Evolutionary conservation across 2,888 invertebrate species (phyloP).

Genomic region (Malacosoma neustria): DNA sequence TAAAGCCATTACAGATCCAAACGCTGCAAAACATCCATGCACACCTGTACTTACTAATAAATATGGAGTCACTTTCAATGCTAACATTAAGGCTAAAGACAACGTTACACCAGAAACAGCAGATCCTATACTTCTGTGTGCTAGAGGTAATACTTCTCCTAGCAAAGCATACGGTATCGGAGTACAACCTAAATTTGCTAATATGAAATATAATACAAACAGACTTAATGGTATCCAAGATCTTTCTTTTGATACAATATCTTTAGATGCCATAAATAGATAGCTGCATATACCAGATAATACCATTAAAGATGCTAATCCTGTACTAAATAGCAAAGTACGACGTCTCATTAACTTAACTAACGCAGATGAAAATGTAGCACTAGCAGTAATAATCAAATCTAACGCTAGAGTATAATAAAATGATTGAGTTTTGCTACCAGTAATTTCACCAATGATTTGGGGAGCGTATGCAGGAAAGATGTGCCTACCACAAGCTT

Average conservation of each 20-base stretch:
- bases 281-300: slow-evolving; percentile 22
- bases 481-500: slow-evolving; percentile 24
- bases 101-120: slow-evolving; percentile 26
- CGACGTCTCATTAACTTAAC: slow-evolving; percentile 30
- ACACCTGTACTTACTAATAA: slow-evolving; percentile 26
- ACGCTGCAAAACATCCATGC: slow-evolving; percentile 42
- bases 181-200: slow-evolving; percentile 35
- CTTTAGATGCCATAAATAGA: slow-evolving; percentile 20
- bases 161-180: slow-evolving; percentile 32
- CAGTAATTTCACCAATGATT: slow-evolving; percentile 23
- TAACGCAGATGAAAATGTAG: slow-evolving; percentile 25
- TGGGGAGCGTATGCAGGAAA: slow-evolving; percentile 29
- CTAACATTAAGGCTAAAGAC: slow-evolving; percentile 22
- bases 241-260: slow-evolving; percentile 19
- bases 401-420: slow-evolving; percentile 27
- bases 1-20: slow-evolving; percentile 21
- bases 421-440: slow-evolving; percentile 13
- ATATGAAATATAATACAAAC: slow-evolving; percentile 28
- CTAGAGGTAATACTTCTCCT: slow-evolving; percentile 33
- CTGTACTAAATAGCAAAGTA: slow-evolving; percentile 28
- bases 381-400: slow-evolving; percentile 18
- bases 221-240: slow-evolving; percentile 22
- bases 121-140: slow-evolving; percentile 27
- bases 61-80: slow-evolving; percentile 28
- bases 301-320: slow-evolving; percentile 22